These are phyloP conservation scores for Gastracanthus pulcherrimus DNA, from an alignment of 2,888 invertebrate genomes.

Conservation along the genomic window DNA sequence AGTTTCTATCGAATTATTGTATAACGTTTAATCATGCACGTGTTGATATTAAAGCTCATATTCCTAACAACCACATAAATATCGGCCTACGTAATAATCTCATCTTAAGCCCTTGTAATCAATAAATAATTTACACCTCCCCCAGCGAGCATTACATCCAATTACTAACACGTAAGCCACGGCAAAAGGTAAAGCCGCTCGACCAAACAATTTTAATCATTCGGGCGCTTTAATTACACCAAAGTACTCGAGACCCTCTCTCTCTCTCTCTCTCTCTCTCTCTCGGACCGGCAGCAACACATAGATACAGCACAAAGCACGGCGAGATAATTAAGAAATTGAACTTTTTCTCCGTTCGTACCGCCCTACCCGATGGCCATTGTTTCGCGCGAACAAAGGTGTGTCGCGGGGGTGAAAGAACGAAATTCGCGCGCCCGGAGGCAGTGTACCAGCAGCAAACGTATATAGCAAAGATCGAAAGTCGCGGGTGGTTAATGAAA, in stretches of 20 bases:
- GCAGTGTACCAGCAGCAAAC: neutral
- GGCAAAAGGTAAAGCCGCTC: neutral
- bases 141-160: neutral
- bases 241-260: slow-evolving; percentile 20
- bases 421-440: neutral
- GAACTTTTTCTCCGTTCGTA: neutral
- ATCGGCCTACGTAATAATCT: no score
- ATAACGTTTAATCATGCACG: no score
- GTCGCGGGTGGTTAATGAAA: slow-evolving; percentile 12
- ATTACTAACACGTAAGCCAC: neutral
- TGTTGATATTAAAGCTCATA: no score
- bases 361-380: neutral
- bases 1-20: no score
- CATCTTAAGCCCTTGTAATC: no score
- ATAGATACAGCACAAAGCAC: neutral
- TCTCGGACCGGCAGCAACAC: neutral
- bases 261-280: no score
- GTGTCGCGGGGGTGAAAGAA: neutral
- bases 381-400: neutral
- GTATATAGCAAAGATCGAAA: neutral
- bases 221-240: slow-evolving; percentile 24
- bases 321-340: slow-evolving; percentile 44
- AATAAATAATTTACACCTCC: no score
- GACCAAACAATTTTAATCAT: slow-evolving; percentile 31
- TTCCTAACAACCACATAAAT: no score